Evolutionary conservation across 2,888 invertebrate genomes (phyloP).

Genomic region (Cephalotes varians): DNA sequence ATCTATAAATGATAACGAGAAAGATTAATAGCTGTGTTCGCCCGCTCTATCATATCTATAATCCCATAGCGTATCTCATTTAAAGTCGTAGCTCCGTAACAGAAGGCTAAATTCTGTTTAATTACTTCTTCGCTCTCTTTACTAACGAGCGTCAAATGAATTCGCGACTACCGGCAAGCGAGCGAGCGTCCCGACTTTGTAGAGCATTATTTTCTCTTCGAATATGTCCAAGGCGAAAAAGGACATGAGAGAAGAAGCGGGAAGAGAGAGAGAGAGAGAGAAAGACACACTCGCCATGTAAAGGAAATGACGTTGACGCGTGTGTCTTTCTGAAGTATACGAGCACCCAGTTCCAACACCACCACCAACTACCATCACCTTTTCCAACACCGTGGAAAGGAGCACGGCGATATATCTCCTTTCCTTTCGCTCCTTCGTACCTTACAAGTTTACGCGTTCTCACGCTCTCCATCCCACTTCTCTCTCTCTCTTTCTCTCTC

Average conservation of each 20-base stretch:
- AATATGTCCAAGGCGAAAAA: conserved; percentile 34
- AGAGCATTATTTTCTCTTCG: conserved; percentile 44
- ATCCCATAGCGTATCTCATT: not conserved
- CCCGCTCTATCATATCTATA: not conserved
- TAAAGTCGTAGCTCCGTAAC: not conserved
- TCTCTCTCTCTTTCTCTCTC: conserved; percentile 70
- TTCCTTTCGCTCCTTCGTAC: conserved; percentile 63
- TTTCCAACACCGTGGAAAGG: conserved; percentile 72
- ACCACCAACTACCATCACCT: conserved; percentile 27
- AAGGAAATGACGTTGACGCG: conserved; percentile 72
- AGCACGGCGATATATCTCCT: conserved; percentile 60
- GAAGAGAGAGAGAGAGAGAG: conserved; percentile 40
- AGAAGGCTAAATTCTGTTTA: conserved; percentile 10
- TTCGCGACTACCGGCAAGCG: conserved; percentile 16
- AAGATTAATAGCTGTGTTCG: not conserved
- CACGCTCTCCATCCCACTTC: conserved; percentile 80
- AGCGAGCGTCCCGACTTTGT: conserved; percentile 21
- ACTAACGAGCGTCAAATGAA: conserved; percentile 35
- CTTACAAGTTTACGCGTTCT: conserved; percentile 79
- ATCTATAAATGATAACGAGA: not conserved
- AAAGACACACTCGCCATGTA: conserved; percentile 22
- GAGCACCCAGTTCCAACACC: conserved; percentile 40
- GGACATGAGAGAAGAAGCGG: conserved; percentile 10
- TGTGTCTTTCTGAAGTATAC: conserved; percentile 59
- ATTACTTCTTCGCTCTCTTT: conserved; percentile 23